Percentiles rank a stretch among this genome's conserved stretches.
phyloP scores from a whole-genome alignment of 2,797 vertebrate species.

The Neoniphon sammara region DNA sequence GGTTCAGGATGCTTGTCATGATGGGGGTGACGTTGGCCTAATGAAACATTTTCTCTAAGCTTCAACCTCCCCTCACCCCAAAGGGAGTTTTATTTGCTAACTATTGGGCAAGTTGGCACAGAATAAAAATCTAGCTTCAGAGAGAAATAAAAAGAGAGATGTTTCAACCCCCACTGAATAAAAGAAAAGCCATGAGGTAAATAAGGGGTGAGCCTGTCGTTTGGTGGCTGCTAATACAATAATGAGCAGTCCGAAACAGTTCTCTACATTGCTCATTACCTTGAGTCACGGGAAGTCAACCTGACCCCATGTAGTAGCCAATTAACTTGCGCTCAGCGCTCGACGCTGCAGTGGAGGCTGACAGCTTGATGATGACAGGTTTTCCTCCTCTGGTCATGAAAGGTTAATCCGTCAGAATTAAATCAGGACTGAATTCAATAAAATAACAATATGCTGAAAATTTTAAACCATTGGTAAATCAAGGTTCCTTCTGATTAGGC shows the following conservation, averaged over 20 bases:
- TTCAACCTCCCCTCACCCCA: conserved; percentile 13
- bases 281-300: conserved; percentile 33
- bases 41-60: conserved; percentile 29
- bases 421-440: conserved; percentile 18
- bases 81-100: conserved; percentile 29
- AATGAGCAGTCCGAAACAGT: conserved; percentile 1
- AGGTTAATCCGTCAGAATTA: conserved; percentile 22
- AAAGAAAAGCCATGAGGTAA: background rate
- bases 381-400: conserved; percentile 15
- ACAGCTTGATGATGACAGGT: conserved; percentile 1
- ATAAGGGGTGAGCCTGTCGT: background rate
- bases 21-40: conserved; percentile 34
- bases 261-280: conserved; percentile 14
- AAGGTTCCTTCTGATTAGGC: background rate
- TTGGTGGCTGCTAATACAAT: conserved; percentile 23
- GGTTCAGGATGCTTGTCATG: conserved; percentile 12
- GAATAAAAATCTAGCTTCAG: background rate
- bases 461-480: conserved; percentile 1
- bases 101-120: background rate
- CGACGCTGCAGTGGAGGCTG: conserved; percentile 1
- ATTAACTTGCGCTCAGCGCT: conserved; percentile 36
- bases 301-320: conserved; percentile 22
- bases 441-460: conserved; percentile 20
- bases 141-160: background rate
- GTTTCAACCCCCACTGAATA: conserved; percentile 4